A percentile compares a stretch with the other conserved stretches of the same genome.
Evolutionary conservation across 2,113 vertebrate genomes (phyloP).

Genomic region (Clupea harengus): DNA sequence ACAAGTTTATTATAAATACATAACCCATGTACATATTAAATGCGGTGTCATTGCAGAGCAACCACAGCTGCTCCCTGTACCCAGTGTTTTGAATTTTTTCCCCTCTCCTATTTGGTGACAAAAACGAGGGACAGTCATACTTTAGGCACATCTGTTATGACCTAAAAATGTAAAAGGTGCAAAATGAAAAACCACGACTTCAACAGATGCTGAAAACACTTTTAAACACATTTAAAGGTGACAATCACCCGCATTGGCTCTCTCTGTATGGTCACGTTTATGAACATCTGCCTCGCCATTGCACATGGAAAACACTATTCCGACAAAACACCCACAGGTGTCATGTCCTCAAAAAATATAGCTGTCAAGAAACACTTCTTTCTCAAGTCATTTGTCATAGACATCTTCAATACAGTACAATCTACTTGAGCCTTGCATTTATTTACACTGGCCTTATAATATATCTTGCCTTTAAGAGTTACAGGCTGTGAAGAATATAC

Average conservation of each 20-base stretch:
- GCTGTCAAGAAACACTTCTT: background rate
- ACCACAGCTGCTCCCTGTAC: background rate
- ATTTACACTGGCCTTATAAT: background rate
- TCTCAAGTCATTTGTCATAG: background rate
- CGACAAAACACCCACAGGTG: background rate
- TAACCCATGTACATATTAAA: conserved; percentile 37
- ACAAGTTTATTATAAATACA: conserved; percentile 52
- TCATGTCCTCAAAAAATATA: conserved; percentile 3
- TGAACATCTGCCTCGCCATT: background rate
- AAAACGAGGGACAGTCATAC: background rate
- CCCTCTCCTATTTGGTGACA: background rate
- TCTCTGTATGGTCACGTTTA: background rate
- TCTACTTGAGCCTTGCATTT: background rate
- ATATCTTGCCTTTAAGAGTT: background rate
- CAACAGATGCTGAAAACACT: conserved; percentile 33
- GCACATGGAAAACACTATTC: background rate
- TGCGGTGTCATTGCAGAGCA: conserved; percentile 17
- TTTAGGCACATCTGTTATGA: background rate
- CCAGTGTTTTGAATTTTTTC: background rate
- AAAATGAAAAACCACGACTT: background rate
- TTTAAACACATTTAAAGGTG: conserved; percentile 8
- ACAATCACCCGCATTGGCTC: background rate
- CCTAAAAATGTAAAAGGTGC: background rate
- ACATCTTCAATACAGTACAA: conserved; percentile 13
- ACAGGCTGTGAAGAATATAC: background rate